Percentiles rank a stretch among this genome's conserved stretches.
These are phyloP conservation scores for Lepeophtheirus nordmannii DNA, from an alignment of 2,888 invertebrate genomes.

Conservation along the genomic window DNA sequence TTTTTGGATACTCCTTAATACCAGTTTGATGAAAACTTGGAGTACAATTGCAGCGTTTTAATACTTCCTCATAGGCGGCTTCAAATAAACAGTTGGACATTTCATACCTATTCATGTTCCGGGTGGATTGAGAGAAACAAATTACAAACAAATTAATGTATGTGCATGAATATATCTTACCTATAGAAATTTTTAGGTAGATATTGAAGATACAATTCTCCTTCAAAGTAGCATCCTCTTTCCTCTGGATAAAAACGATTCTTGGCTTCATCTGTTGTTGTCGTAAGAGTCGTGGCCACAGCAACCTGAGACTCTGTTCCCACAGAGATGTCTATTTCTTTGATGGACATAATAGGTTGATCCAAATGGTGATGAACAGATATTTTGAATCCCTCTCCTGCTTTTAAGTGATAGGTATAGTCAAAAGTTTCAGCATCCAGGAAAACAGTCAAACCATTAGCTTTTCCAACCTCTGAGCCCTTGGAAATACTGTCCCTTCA, in stretches of 20 bases:
- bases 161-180: neutral
- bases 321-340: conserved; percentile 18
- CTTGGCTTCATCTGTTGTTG: conserved; percentile 16
- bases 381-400: conserved; percentile 20
- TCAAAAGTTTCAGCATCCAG: conserved; percentile 17
- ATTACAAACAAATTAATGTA: too few species aligned
- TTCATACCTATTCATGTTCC: conserved; percentile 9
- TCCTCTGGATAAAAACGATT: conserved; percentile 14
- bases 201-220: conserved; percentile 11
- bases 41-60: conserved; percentile 12
- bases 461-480: conserved; percentile 12
- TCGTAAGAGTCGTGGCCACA: conserved; percentile 13
- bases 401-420: conserved; percentile 17
- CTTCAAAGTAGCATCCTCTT: conserved; percentile 22
- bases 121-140: neutral
- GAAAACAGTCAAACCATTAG: conserved; percentile 14
- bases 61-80: conserved; percentile 14
- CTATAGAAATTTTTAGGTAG: conserved; percentile 14
- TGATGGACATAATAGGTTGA: conserved; percentile 22
- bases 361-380: conserved; percentile 22
- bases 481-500: conserved; percentile 5
- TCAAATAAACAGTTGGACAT: conserved; percentile 22
- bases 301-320: conserved; percentile 19
- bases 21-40: conserved; percentile 16
- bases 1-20: conserved; percentile 3